Percentiles rank a stretch among this genome's conserved stretches.
Conservation (phyloP, 2,113 vertebrate species). For the Perca schrenkii region DNA sequence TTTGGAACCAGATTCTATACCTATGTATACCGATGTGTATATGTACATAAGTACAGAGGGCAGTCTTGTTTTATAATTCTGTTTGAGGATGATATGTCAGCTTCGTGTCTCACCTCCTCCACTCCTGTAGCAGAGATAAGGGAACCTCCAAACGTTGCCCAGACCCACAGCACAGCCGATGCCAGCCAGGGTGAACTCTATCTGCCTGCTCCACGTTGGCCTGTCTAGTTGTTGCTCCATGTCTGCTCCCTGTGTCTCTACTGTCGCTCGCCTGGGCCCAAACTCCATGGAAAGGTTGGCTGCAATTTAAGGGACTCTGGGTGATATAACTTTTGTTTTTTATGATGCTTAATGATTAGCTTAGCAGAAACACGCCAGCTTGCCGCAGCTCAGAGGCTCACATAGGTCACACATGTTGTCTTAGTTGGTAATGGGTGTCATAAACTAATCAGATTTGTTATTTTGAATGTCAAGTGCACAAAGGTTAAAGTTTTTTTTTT, state of each 20-base stretch:
- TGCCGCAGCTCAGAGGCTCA: neutral
- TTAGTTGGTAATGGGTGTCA: neutral
- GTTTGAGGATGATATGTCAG: neutral
- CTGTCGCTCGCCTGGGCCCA: conserved; percentile 15
- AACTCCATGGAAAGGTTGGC: conserved; percentile 30
- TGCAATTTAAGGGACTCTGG: conserved; percentile 36
- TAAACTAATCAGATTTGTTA: neutral
- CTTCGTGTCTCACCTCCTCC: conserved; percentile 82
- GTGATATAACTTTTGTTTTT: conserved; percentile 70
- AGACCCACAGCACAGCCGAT: conserved; percentile 84
- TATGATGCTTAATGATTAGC: conserved; percentile 84
- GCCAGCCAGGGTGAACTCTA: conserved; percentile 86
- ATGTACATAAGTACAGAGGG: neutral
- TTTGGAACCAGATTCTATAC: conserved; percentile 8
- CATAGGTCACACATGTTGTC: neutral
- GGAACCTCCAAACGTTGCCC: conserved; percentile 86
- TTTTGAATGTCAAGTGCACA: neutral
- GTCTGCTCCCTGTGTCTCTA: conserved; percentile 12
- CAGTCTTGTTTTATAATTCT: neutral
- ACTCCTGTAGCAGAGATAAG: conserved; percentile 86
- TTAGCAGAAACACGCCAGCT: conserved; percentile 22
- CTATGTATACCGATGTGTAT: neutral
- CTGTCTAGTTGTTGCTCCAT: conserved; percentile 69
- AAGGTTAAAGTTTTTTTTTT: neutral
- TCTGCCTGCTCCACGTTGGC: conserved; percentile 84